Evolutionary conservation across 2,888 invertebrate genomes (phyloP), one percentile per base, ranked within the genome.

Genomic region (Willowsia nigromaculata): DNA sequence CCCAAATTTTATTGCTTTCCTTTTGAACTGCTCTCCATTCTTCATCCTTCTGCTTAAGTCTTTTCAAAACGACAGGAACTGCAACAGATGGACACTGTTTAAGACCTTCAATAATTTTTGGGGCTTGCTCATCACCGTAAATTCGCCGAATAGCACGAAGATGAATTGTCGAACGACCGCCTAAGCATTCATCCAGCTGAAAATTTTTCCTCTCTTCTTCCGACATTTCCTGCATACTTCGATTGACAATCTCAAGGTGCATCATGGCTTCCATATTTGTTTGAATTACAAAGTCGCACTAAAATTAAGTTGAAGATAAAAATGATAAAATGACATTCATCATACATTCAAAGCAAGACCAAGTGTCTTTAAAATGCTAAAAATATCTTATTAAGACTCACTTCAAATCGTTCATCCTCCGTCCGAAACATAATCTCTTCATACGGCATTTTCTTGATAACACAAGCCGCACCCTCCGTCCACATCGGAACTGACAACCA

Each of bases 401-500:
- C 25, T 9, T 94, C 99, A 94, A 98, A 99, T 92, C 99, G 95
- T 94, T 99, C 99, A 94, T 99, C 99, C 94, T 99, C 99, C 94
- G 98, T 98, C 18, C 98, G 95, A 94, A 99, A 99, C 93, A 99
- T 99, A 93, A 97, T 98, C 94, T 99, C 99, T 93, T 99, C 99
- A 93, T 97, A 99, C 93, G 98, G 98, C 0, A 99, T 99, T 95
- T 99, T 99, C 62, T 99, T 96, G 0, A 98, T 98, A 18, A 99
- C 99, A 94, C 98, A 99, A 0, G 99, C 98, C 0, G 99, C 99
- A 93, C 99, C 99, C 94, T 99, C 99, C 3, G 99, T 98, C 99
- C 99, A 99, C 0, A 99, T 98, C 0, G 99, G 99, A 94, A 99
- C 99, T 0, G 99, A 99, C 0, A 99, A 99, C 98, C 99, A 99